phyloP scores from a whole-genome alignment of 2,888 invertebrate genomes.

The Branchellion lobata region DNA sequence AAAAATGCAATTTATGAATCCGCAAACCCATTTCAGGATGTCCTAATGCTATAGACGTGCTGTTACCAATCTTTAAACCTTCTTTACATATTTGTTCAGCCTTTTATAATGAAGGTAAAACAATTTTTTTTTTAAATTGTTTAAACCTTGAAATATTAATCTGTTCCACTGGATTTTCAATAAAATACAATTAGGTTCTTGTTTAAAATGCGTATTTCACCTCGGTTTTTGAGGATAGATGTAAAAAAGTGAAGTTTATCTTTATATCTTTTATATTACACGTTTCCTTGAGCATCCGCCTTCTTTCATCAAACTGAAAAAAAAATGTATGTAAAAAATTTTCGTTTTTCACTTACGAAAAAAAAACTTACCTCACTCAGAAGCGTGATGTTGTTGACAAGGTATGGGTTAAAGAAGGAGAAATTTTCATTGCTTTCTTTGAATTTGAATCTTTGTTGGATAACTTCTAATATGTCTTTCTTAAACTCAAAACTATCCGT shows the following conservation, averaged over 20 bases:
- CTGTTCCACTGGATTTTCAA: too few species aligned
- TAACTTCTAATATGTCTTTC: conserved; percentile 35
- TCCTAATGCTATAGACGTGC: conserved; percentile 5
- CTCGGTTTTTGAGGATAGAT: conserved; percentile 5
- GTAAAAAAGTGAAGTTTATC: conserved; percentile 20
- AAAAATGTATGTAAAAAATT: neutral
- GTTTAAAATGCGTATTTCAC: too few species aligned
- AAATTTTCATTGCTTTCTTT: conserved; percentile 25
- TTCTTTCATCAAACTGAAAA: conserved; percentile 32
- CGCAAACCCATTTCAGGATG: conserved; percentile 19
- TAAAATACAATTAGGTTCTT: too few species aligned
- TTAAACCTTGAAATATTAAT: too few species aligned
- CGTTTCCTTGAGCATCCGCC: conserved; percentile 24
- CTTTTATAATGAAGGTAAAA: neutral
- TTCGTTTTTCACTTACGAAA: neutral
- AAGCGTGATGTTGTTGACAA: conserved; percentile 29
- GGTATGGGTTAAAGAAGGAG: conserved; percentile 9
- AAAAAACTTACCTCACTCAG: conserved; percentile 6
- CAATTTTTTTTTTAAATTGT: too few species aligned
- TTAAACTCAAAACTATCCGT: conserved; percentile 20
- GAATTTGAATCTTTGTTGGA: conserved; percentile 24
- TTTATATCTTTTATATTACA: conserved; percentile 37
- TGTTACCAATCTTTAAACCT: conserved; percentile 24
- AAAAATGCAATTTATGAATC: neutral
- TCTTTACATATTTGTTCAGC: conserved; percentile 31